These are phyloP conservation scores for Eidolon dupreanum DNA, from an alignment of 2,797 vertebrate genomes.

Conservation along the genomic window DNA sequence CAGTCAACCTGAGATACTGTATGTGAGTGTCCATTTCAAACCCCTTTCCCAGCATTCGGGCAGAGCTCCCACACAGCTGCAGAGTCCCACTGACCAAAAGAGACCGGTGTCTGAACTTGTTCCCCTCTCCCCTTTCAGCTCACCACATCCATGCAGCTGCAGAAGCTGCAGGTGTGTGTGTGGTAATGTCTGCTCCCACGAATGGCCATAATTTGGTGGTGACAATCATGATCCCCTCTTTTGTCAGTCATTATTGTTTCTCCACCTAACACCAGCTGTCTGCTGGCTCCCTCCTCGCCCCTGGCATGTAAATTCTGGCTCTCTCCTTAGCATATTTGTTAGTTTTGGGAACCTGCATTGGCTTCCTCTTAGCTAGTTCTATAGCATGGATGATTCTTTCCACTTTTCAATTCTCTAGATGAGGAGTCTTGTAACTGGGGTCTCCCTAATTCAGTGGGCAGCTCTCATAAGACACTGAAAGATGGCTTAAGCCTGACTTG, in stretches of 20 bases:
- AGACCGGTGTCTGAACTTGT: background rate
- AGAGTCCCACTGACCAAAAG: background rate
- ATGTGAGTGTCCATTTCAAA: background rate
- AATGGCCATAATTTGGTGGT: background rate
- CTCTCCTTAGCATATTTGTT: background rate
- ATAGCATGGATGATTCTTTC: background rate
- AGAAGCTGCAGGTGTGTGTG: slow-evolving; percentile 31
- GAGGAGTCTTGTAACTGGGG: background rate
- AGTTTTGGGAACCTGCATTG: background rate
- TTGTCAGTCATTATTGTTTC: slow-evolving; percentile 23
- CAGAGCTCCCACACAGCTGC: slow-evolving; percentile 61
- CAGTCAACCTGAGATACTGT: background rate
- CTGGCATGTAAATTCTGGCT: slow-evolving; percentile 11
- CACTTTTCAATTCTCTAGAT: background rate
- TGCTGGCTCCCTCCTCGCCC: background rate
- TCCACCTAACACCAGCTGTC: slow-evolving; percentile 20
- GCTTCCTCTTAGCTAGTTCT: background rate
- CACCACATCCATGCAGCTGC: slow-evolving; percentile 19
- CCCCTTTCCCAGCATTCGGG: background rate
- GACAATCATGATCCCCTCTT: background rate
- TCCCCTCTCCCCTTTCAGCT: background rate
- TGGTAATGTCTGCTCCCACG: background rate
- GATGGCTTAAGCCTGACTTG: background rate
- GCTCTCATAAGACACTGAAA: background rate
- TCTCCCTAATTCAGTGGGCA: background rate